Conservation (phyloP, 2,888 invertebrate species). For the Parasteatoda lunata region DNA sequence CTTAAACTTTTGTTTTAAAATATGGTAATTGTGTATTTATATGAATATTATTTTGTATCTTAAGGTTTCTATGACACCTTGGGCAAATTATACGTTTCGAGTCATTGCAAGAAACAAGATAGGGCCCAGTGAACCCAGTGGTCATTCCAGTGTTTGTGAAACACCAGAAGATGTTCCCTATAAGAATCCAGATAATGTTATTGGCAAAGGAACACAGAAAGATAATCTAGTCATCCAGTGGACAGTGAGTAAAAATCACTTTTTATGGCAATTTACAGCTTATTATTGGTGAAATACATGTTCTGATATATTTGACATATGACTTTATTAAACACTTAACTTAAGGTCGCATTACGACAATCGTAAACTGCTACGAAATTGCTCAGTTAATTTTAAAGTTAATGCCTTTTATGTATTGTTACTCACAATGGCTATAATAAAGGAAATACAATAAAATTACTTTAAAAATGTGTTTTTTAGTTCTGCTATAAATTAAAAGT, state of each 20-base stretch:
- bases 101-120: constrained; percentile 68
- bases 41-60: neutral
- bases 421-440: too few relatives aligned
- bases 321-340: neutral
- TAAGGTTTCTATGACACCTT: constrained; percentile 68
- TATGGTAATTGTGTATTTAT: too few relatives aligned
- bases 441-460: too few relatives aligned
- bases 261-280: neutral
- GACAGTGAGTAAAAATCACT: constrained; percentile 73
- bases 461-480: too few relatives aligned
- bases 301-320: neutral
- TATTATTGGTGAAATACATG: too few relatives aligned
- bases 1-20: neutral
- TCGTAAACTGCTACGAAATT: neutral
- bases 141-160: constrained; percentile 72
- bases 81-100: constrained; percentile 69
- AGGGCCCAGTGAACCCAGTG: constrained; percentile 66
- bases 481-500: too few relatives aligned
- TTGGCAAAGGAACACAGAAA: constrained; percentile 74
- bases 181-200: constrained; percentile 74
- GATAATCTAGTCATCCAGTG: constrained; percentile 76
- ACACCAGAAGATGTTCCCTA: constrained; percentile 74
- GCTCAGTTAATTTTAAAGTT: neutral
- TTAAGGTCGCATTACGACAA: neutral
- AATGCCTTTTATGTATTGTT: neutral